phyloP scores from a whole-genome alignment of 1,140 invertebrate species.

The Pemphigus obesinymphae region DNA sequence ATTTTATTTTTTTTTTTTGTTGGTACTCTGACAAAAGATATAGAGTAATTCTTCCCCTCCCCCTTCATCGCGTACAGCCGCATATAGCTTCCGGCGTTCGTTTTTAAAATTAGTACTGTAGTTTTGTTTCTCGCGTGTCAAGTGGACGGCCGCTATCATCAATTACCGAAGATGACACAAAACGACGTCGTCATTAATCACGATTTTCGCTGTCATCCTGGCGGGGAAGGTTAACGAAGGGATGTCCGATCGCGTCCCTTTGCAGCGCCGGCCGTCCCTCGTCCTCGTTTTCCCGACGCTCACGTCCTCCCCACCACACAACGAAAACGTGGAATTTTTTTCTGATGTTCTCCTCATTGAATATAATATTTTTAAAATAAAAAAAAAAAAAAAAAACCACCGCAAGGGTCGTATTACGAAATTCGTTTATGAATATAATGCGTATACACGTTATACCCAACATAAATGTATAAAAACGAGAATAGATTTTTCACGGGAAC shows the following conservation, averaged over 20 bases:
- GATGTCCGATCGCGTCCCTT: slow-evolving; percentile 31
- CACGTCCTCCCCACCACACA: background rate
- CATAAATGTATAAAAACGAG: background rate
- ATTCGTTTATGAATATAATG: slow-evolving; percentile 28
- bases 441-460: no score
- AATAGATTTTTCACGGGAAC: background rate
- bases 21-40: slow-evolving; percentile 14
- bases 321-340: background rate
- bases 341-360: slow-evolving; percentile 21
- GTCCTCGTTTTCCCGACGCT: background rate
- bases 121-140: slow-evolving; percentile 39
- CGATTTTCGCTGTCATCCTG: slow-evolving; percentile 12
- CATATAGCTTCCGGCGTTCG: slow-evolving; percentile 17
- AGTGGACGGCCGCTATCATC: slow-evolving; percentile 39
- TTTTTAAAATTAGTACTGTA: slow-evolving; percentile 38
- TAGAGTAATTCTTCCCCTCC: background rate
- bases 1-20: background rate
- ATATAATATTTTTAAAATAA: no score
- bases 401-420: slow-evolving; percentile 5
- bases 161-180: slow-evolving; percentile 40
- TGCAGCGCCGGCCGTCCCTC: background rate
- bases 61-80: background rate
- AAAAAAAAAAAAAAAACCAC: background rate
- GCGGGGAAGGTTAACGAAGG: no score
- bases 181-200: slow-evolving; percentile 38